Percentiles rank a stretch among this genome's conserved stretches.
These are phyloP conservation scores for Pecten maximus DNA, from an alignment of 2,888 invertebrate species.

Conservation along the genomic window DNA sequence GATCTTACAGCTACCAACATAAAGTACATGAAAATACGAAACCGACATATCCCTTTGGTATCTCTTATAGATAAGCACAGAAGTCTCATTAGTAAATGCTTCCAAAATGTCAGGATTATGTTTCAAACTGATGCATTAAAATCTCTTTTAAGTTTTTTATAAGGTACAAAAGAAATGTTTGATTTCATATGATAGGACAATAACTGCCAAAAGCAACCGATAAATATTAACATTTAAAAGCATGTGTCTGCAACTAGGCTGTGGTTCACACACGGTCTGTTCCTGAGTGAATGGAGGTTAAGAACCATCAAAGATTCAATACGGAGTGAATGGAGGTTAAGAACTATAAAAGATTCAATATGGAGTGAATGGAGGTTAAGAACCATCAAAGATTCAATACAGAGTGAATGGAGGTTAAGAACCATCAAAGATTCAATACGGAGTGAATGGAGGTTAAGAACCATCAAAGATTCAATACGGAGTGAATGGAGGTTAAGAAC, in stretches of 20 bases:
- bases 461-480: no score
- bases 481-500: no score
- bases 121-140: conserved; percentile 13
- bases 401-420: no score
- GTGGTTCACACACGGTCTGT: background rate
- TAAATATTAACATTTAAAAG: background rate
- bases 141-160: background rate
- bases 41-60: background rate
- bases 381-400: no score
- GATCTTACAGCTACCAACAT: background rate
- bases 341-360: no score
- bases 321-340: no score
- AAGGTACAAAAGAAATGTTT: background rate
- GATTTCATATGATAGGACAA: background rate
- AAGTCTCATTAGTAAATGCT: conserved; percentile 25
- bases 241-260: background rate
- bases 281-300: no score
- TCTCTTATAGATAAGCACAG: background rate
- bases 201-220: background rate
- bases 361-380: no score
- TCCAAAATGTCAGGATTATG: background rate
- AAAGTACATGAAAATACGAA: background rate
- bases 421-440: no score
- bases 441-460: no score
- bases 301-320: no score